Base-by-base conservation (phyloP, 2,113 vertebrate species). In the Sinocyclocheilus rhinocerous region DNA sequence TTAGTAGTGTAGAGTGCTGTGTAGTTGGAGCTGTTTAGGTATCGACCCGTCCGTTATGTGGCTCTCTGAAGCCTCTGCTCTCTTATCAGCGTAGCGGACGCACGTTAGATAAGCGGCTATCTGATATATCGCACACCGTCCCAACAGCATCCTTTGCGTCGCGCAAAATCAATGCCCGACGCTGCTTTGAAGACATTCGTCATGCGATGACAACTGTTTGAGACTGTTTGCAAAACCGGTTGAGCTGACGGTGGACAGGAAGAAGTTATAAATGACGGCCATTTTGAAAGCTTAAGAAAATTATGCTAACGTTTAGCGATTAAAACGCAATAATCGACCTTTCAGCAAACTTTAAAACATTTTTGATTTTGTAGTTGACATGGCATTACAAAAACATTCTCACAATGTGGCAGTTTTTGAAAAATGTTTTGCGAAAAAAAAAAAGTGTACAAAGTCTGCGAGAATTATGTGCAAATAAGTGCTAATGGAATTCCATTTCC, bases 21-120 rank as follows among this genome's bases (percentile, higher is more conserved):
- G 86, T 78, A 29, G 52, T 55, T 55, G 52, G 52, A 55, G 87
- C 24, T 24, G 85, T 87, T 85, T 78, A 24, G 61, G 89, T 89
- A 63, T 65, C 42, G 39, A 81, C 77, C 65, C 73, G 45, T 39
- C 65, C 75, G 69, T 76, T 75, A 85, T 72, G 75, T 69, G 70
- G 76, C 87, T 70, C 61, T 63, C 72, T 81, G 63, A 72, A 10
- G 11, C 63, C 61, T 73, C 50, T 26, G n/a, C 18, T n/a, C 67
- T 91, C 73, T 91, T 91, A 89, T 91, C 90, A 92, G 70, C 88
- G 85, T 89, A 84, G 69, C 11, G 82, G 83, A 88, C 79, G 79
- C 87, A 85, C 45, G 88, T 84, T 85, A 88, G 83, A 90, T 88
- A 87, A 88, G 42, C 86, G 63, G 29, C 87, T 91, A 89, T 89